phyloP scores from a whole-genome alignment of 2,888 invertebrate species.

The Drosophila niveifrons region DNA sequence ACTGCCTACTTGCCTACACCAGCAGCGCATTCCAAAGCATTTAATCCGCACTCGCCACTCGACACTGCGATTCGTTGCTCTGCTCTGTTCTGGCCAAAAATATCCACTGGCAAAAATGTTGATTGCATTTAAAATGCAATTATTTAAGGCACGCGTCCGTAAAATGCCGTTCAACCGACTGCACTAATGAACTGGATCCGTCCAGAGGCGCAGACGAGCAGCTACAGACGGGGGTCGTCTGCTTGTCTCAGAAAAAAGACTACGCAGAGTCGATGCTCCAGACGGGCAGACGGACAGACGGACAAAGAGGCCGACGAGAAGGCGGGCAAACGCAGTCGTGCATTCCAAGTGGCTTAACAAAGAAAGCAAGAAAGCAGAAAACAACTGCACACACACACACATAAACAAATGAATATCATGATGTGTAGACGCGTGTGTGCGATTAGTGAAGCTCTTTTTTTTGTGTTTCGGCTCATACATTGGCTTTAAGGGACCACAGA shows the following conservation, averaged over 20 bases:
- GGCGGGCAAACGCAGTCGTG: slow-evolving; percentile 51
- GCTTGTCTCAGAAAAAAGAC: slow-evolving; percentile 33
- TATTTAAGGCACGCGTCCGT: slow-evolving; percentile 78
- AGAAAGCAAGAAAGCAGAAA: slow-evolving; percentile 23
- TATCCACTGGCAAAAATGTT: slow-evolving; percentile 52
- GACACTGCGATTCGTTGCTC: slow-evolving; percentile 25
- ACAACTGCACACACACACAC: slow-evolving; percentile 2
- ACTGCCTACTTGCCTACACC: slow-evolving; percentile 17
- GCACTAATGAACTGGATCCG: slow-evolving; percentile 76
- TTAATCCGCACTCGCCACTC: slow-evolving; percentile 48
- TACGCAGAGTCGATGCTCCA: slow-evolving; percentile 9
- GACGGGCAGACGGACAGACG: slow-evolving; percentile 4
- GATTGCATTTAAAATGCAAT: slow-evolving; percentile 81
- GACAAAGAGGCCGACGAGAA: background rate
- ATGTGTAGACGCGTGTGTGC: background rate
- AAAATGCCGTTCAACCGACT: slow-evolving; percentile 77
- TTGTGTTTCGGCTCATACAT: slow-evolving; percentile 45
- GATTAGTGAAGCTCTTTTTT: slow-evolving; percentile 29
- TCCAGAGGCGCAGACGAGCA: background rate
- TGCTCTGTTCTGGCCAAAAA: slow-evolving; percentile 14
- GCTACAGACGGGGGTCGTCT: slow-evolving; percentile 12
- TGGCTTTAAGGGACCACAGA: background rate
- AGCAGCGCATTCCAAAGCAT: slow-evolving; percentile 1
- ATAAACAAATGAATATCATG: background rate
- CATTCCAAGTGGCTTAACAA: slow-evolving; percentile 47